phyloP scores from a whole-genome alignment of 2,888 invertebrate species.

The Hesperia comma region DNA sequence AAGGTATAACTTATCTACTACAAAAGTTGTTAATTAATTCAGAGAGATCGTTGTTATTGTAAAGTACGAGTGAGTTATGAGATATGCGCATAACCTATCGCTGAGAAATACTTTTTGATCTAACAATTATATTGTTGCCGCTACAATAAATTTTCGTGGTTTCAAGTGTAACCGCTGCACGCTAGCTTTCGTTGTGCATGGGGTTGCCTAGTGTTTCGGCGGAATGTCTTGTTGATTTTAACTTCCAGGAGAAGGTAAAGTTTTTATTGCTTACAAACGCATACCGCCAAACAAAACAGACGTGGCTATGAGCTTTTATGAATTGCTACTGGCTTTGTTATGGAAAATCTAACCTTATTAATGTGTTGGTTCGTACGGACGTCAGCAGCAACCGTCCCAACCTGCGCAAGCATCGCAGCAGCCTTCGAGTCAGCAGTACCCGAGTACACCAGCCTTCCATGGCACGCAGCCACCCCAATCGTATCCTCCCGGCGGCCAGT shows the following conservation, averaged over 20 bases:
- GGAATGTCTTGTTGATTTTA: slow-evolving; percentile 73
- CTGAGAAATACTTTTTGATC: slow-evolving; percentile 66
- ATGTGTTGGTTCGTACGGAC: slow-evolving; percentile 85
- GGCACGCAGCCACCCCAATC: slow-evolving; percentile 81
- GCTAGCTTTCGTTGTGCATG: slow-evolving; percentile 84
- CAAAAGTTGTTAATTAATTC: slow-evolving; percentile 50
- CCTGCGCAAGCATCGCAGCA: slow-evolving; percentile 81
- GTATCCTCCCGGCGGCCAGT: slow-evolving; percentile 79
- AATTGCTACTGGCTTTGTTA: slow-evolving; percentile 80
- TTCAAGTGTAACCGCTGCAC: slow-evolving; percentile 80
- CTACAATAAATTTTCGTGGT: slow-evolving; percentile 68
- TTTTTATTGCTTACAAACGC: slow-evolving; percentile 77
- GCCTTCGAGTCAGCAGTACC: slow-evolving; percentile 80
- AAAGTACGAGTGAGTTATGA: slow-evolving; percentile 39
- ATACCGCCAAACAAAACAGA: slow-evolving; percentile 65
- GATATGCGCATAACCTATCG: slow-evolving; percentile 50
- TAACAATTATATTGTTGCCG: slow-evolving; percentile 55
- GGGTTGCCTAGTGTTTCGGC: slow-evolving; percentile 79
- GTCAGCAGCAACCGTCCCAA: slow-evolving; percentile 84
- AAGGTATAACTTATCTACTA: slow-evolving; percentile 35
- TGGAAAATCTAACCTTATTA: slow-evolving; percentile 85
- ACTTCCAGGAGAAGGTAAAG: slow-evolving; percentile 74
- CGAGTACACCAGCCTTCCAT: slow-evolving; percentile 82
- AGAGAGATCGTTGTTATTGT: slow-evolving; percentile 10
- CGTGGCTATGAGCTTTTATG: slow-evolving; percentile 78